phyloP scores from a whole-genome alignment of 2,888 invertebrate species.

The Formica aserva region DNA sequence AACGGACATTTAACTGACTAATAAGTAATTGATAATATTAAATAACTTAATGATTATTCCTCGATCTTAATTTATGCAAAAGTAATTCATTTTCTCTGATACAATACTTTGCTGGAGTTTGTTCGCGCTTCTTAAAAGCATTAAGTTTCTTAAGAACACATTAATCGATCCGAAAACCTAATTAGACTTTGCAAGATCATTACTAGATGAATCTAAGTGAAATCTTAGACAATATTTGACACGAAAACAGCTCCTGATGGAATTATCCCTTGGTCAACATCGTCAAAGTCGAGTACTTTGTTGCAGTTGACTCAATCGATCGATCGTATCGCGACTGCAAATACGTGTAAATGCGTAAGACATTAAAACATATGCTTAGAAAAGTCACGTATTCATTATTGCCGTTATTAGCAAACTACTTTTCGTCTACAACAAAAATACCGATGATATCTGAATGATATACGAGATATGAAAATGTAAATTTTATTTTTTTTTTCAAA shows the following conservation, averaged over 20 bases:
- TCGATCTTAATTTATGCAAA: not conserved
- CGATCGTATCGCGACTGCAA: slow-evolving; percentile 20
- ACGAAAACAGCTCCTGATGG: not conserved
- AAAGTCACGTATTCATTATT: slow-evolving; percentile 19
- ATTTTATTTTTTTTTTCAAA: not conserved
- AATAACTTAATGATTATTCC: not conserved
- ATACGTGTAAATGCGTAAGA: not conserved
- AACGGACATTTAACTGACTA: not conserved
- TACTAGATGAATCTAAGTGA: not conserved
- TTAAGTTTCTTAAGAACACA: slow-evolving; percentile 2
- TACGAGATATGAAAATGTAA: not conserved
- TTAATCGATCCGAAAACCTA: not conserved
- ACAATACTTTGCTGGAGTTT: not conserved
- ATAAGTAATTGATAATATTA: not conserved
- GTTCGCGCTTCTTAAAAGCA: not conserved
- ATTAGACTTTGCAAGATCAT: not conserved
- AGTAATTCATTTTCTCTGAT: not conserved
- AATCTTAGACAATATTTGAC: slow-evolving; percentile 27
- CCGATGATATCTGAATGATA: slow-evolving; percentile 1
- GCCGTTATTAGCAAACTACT: not conserved
- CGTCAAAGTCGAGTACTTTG: slow-evolving; percentile 6
- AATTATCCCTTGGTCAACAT: slow-evolving; percentile 27
- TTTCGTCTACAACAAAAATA: not conserved
- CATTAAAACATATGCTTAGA: not conserved
- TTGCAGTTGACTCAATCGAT: slow-evolving; percentile 29